Evolutionary conservation across 1,140 invertebrate species (phyloP), one percentile per base, ranked within the genome.

Genomic region (Lordiphosa collinella): DNA sequence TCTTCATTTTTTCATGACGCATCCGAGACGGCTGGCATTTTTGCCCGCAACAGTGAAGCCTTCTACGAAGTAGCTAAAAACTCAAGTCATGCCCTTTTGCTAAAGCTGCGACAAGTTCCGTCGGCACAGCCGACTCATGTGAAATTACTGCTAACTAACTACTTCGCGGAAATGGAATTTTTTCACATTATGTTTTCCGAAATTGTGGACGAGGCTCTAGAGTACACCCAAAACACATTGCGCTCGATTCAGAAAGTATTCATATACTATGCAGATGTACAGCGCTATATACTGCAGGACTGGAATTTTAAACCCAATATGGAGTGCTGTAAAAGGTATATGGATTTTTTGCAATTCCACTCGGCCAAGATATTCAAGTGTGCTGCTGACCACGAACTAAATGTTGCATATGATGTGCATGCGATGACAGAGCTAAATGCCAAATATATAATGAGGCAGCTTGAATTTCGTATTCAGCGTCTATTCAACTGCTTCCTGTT

Each of bases 161-260:
- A 88, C 50, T 88, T 86, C 67, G 31, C 69, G 0, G 86, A 88
- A 73, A 88, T 88, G 80, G 86, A 88, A 40, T 86, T 73, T 43
- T 86, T 88, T 48, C 65, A 88, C 12, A 60, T 86, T 3, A 58
- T 80, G 37, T 76, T 88, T 40, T 76, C 73, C 0, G 86, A 86
- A 54, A 62, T 84, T 29, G 32, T 88, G 1, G 74, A 88, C 40
- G 70, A 88, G 38, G 70, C 69, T 14, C 16, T 87, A 1, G 86
- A 86, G 41, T 80, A 73, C 31, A 84, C 68, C n/a, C 55, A 61
- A 11, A 54, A 65, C 34, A 66, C 64, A 4, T 38, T 88, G 34
- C 36, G 46, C 0, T 29, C 47, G 1, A 65, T 68, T 12, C 55
- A 69, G 41, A 58, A 58, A 8, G 59, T 65, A 16, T 86, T 84